phyloP scores from a whole-genome alignment of 2,888 invertebrate genomes.

The Listrodromus nycthemerus region DNA sequence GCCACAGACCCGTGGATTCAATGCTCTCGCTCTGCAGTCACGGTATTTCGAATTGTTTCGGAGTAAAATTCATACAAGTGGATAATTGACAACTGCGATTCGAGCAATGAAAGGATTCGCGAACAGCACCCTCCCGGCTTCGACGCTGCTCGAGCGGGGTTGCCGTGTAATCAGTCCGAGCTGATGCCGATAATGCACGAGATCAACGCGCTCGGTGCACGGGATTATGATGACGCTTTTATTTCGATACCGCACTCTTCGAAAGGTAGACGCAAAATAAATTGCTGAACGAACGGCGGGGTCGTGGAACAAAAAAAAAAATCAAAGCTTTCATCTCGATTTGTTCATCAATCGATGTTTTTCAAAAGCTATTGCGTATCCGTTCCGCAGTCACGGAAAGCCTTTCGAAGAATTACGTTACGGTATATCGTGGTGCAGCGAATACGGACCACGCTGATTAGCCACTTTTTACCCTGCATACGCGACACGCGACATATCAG shows the following conservation, averaged over 20 bases:
- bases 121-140: slow-evolving; percentile 10
- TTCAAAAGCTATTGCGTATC: slow-evolving; percentile 31
- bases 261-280: slow-evolving; percentile 29
- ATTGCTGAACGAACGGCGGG: slow-evolving; percentile 9
- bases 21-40: slow-evolving; percentile 23
- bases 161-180: slow-evolving; percentile 59
- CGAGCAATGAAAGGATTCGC: slow-evolving; percentile 41
- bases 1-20: slow-evolving; percentile 37
- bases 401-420: not conserved
- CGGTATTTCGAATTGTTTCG: slow-evolving; percentile 52
- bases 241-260: slow-evolving; percentile 39
- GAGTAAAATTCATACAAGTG: slow-evolving; percentile 57
- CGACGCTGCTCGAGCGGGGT: slow-evolving; percentile 29
- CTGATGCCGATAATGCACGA: slow-evolving; percentile 31
- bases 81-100: slow-evolving; percentile 57
- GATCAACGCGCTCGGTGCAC: slow-evolving; percentile 20
- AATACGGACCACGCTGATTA: not conserved
- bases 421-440: not conserved
- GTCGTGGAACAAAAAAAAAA: not conserved
- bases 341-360: slow-evolving; percentile 47
- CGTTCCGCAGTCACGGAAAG: not conserved
- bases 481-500: not conserved
- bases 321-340: slow-evolving; percentile 47
- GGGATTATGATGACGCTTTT: slow-evolving; percentile 49
- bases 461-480: not conserved